Conservation (phyloP, 1,140 invertebrate genomes). For the Chrysomallon squamiferum region DNA sequence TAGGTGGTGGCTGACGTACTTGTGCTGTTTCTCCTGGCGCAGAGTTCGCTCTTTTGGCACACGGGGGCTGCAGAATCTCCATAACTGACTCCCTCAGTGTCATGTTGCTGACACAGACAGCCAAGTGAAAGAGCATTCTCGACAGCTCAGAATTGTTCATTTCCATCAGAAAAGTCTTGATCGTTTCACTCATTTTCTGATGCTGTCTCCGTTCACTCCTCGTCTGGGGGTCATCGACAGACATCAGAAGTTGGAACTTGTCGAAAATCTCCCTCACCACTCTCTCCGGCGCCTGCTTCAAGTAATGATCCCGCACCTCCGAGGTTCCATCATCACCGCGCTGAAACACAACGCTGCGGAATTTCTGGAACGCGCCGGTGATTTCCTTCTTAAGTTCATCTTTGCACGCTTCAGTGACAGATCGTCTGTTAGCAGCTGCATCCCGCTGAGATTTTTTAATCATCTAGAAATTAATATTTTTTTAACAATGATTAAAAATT, state of each 20-base stretch:
- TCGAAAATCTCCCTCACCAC: constrained; percentile 47
- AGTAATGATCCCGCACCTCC: constrained; percentile 34
- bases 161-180: constrained; percentile 27
- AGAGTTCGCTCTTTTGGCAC: constrained; percentile 2
- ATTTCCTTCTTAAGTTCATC: constrained; percentile 40
- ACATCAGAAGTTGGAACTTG: constrained; percentile 42
- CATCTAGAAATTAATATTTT: constrained; percentile 35
- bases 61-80: constrained; percentile 27
- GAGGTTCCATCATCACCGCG: constrained; percentile 19
- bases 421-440: constrained; percentile 23
- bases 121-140: constrained; percentile 39
- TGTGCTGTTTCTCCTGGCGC: constrained; percentile 10
- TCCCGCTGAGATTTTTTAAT: constrained; percentile 58
- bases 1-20: constrained; percentile 29
- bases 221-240: constrained; percentile 13
- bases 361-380: constrained; percentile 38
- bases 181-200: constrained; percentile 14
- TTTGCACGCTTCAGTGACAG: constrained; percentile 34
- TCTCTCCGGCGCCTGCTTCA: constrained; percentile 33
- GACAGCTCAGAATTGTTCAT: constrained; percentile 28
- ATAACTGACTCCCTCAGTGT: constrained; percentile 42
- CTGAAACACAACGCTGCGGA: constrained; percentile 37
- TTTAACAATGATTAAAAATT: too few relatives aligned
- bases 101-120: constrained; percentile 45
- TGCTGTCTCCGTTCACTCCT: constrained; percentile 14